Conservation (phyloP, 2,888 invertebrate genomes). For the Cosmopolites sordidus region DNA sequence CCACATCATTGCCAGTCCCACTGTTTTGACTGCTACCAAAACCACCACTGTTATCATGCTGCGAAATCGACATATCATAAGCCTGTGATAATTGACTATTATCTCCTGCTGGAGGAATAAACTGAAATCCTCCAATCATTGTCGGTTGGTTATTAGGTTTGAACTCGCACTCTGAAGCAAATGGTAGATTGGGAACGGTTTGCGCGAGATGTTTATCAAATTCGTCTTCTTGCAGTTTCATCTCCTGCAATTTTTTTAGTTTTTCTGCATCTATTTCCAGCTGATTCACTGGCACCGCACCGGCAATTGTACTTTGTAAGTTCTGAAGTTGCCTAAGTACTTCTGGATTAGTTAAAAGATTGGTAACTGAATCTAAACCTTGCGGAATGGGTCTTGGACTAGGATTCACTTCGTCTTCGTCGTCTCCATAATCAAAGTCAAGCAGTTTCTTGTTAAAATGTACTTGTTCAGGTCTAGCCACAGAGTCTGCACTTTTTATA, state of each 20-base stretch:
- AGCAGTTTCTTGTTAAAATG: conserved; percentile 82
- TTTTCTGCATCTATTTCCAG: conserved; percentile 63
- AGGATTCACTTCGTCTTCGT: conserved; percentile 70
- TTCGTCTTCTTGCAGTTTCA: conserved; percentile 70
- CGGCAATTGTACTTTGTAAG: conserved; percentile 47
- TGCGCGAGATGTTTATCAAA: conserved; percentile 72
- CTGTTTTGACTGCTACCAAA: conserved; percentile 33
- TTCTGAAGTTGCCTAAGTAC: conserved; percentile 86
- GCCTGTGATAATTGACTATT: conserved; percentile 32
- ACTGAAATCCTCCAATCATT: conserved; percentile 19
- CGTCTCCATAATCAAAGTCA: conserved; percentile 90
- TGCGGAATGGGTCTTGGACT: conserved; percentile 45
- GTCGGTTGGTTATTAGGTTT: conserved; percentile 38
- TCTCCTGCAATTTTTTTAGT: conserved; percentile 62
- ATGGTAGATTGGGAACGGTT: conserved; percentile 65
- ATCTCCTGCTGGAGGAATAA: conserved; percentile 18
- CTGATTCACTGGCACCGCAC: conserved; percentile 51
- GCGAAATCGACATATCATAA: conserved; percentile 31
- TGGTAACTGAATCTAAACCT: conserved; percentile 37
- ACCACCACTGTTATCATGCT: conserved; percentile 32
- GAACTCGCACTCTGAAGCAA: conserved; percentile 62
- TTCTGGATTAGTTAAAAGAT: conserved; percentile 79
- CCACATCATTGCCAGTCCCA: conserved; percentile 45
- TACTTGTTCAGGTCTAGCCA: conserved; percentile 50
- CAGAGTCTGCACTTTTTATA: conserved; percentile 42